These are phyloP conservation scores for Strix uralensis DNA, from an alignment of 2,113 vertebrate genomes.

Conservation along the genomic window DNA sequence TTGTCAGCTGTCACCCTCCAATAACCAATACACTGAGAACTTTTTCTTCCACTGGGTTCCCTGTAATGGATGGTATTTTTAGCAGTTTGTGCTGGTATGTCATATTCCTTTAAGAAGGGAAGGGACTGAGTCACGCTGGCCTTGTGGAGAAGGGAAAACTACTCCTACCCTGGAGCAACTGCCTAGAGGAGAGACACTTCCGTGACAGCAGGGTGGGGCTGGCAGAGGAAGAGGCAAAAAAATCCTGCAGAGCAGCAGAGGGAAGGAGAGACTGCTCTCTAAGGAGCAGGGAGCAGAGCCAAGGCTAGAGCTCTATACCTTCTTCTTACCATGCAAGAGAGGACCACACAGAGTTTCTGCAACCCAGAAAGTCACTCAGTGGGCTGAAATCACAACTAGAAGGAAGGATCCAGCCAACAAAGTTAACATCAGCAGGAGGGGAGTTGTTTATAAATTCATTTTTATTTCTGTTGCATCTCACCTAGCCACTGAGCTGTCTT, in stretches of 20 bases:
- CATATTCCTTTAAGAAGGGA: neutral
- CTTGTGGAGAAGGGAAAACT: neutral
- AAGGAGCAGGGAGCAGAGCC: neutral
- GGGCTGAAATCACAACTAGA: neutral
- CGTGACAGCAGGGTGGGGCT: neutral
- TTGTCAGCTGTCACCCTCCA: neutral
- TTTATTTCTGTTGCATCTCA: neutral
- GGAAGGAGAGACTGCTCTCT: neutral
- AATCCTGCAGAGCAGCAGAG: neutral
- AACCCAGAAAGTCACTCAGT: neutral
- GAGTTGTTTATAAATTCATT: neutral
- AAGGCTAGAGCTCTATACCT: neutral
- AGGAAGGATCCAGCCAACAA: neutral
- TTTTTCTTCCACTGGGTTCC: neutral
- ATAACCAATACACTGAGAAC: neutral
- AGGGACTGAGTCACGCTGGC: neutral
- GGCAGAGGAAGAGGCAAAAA: neutral
- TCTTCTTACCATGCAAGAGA: neutral
- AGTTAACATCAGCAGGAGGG: neutral
- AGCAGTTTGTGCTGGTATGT: neutral
- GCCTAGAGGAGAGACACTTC: neutral
- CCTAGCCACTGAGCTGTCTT: neutral
- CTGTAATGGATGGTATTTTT: neutral
- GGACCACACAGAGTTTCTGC: neutral
- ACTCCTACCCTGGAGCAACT: neutral